Evolutionary conservation across 2,113 vertebrate genomes (phyloP).

Genomic region (Malurus cyaneus): DNA sequence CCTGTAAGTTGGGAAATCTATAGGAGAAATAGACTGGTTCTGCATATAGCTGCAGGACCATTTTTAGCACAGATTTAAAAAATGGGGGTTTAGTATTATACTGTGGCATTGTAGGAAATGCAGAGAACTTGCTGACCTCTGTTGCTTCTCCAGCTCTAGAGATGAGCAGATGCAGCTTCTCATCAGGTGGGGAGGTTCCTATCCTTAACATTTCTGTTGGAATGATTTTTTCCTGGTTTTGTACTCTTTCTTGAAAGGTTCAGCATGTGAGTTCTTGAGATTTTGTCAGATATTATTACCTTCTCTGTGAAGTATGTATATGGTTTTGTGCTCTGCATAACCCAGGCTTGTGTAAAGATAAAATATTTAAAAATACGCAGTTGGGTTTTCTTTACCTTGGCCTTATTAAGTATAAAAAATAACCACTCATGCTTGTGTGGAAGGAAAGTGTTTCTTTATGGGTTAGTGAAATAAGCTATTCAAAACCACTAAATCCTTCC

Average conservation of each 20-base stretch:
- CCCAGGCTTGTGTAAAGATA: slow-evolving; percentile 14
- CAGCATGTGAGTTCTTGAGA: neutral
- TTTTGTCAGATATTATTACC: neutral
- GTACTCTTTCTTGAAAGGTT: neutral
- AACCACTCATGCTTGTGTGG: neutral
- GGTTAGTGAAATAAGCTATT: slow-evolving; percentile 48
- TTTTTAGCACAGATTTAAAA: neutral
- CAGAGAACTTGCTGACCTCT: neutral
- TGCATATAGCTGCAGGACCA: neutral
- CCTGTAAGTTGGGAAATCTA: neutral
- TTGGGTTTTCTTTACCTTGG: slow-evolving; percentile 60
- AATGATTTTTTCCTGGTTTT: neutral
- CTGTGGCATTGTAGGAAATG: neutral
- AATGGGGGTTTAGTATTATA: neutral
- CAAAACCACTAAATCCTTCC: slow-evolving; percentile 36
- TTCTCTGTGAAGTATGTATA: neutral
- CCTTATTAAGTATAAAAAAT: slow-evolving; percentile 13
- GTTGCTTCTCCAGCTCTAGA: neutral
- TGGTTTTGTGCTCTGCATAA: slow-evolving; percentile 15
- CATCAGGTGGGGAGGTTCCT: neutral
- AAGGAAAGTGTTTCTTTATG: slow-evolving; percentile 35
- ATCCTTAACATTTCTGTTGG: neutral
- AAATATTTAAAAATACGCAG: slow-evolving; percentile 22
- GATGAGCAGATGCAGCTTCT: neutral
- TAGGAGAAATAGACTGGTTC: neutral